Base-by-base conservation (phyloP, 2,797 vertebrate species). In the Sebastes taczanowskii region DNA sequence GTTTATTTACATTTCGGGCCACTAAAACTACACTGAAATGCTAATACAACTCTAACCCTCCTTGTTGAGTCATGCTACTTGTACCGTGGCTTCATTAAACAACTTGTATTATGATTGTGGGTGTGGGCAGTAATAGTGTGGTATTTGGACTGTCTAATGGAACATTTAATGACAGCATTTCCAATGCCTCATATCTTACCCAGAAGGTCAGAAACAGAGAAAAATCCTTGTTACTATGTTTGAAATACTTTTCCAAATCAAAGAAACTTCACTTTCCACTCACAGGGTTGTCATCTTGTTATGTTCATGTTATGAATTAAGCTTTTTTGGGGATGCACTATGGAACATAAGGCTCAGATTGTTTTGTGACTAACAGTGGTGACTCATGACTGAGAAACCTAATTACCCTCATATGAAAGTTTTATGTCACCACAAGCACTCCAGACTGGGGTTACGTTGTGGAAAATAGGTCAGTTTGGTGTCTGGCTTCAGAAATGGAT, bases 381-480 rank as follows among this genome's bases (percentile, higher is more conserved):
- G 93, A 94, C 74, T 94, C 92, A 94, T 91, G 66, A 74, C 56
- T 11, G 25, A 53, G 52, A 88, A 89, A 79, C 77, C 71, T 92
- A 91, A 94, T 91, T 91, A 74, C 71, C 85, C 81, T 90, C 91
- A 88, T 80, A 87, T 93, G 88, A 90, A 87, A 81, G 35, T 74
- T 61, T 88, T 89, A 88, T 80, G 18, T 93, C 90, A 91, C 70
- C 38, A 59, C 22, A 38, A 77, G 74, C 68, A 23, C 63, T 78
- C n/a, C 49, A 78, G 64, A 79, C 69, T 69, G 65, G 38, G 62
- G 86, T 89, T 84, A 76, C 59, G 71, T 79, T 73, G 63, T 72
- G 76, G 84, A 88, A 94, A 94, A 91, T 86, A 76, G 77, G 83
- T 89, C 89, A 81, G 64, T 86, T 84, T 87, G 49, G 55, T 68